Conservation (phyloP, 1,140 invertebrate species). For the Drosophila pseudoananassae region DNA sequence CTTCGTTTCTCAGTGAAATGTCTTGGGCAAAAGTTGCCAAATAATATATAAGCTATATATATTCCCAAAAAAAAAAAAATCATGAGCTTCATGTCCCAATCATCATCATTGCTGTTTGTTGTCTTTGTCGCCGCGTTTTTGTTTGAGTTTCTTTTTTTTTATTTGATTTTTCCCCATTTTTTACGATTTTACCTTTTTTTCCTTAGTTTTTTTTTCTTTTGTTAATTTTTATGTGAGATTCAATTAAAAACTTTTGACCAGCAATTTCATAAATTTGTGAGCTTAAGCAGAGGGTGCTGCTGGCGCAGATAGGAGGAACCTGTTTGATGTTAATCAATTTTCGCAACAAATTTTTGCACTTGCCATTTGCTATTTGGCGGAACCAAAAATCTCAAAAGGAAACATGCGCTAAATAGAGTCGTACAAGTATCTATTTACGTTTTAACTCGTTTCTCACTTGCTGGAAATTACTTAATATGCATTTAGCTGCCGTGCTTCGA, state of each 20-base stretch:
- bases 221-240: slow-evolving; percentile 56
- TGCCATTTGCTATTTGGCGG: slow-evolving; percentile 57
- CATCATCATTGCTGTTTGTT: slow-evolving; percentile 39
- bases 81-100: slow-evolving; percentile 48
- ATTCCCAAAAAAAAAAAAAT: slow-evolving; percentile 14
- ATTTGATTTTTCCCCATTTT: slow-evolving; percentile 27
- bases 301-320: slow-evolving; percentile 39
- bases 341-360: slow-evolving; percentile 81
- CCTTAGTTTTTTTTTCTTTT: slow-evolving; percentile 2
- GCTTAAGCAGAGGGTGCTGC: slow-evolving; percentile 4
- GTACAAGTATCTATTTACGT: slow-evolving; percentile 44
- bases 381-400: slow-evolving; percentile 36
- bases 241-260: slow-evolving; percentile 72
- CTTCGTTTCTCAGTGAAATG: slow-evolving; percentile 54
- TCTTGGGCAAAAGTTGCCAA: slow-evolving; percentile 48
- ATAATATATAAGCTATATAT: slow-evolving; percentile 32
- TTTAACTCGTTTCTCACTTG: slow-evolving; percentile 39
- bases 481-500: slow-evolving; percentile 69
- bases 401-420: slow-evolving; percentile 43
- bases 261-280: slow-evolving; percentile 62
- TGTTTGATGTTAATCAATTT: slow-evolving; percentile 81
- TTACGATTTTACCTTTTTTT: slow-evolving; percentile 21
- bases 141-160: slow-evolving; percentile 40
- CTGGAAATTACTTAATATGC: slow-evolving; percentile 74
- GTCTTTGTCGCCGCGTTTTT: slow-evolving; percentile 56